Percentiles rank a stretch among this genome's conserved stretches.
phyloP scores from a whole-genome alignment of 2,797 vertebrate genomes.

The Xerus rutilus region DNA sequence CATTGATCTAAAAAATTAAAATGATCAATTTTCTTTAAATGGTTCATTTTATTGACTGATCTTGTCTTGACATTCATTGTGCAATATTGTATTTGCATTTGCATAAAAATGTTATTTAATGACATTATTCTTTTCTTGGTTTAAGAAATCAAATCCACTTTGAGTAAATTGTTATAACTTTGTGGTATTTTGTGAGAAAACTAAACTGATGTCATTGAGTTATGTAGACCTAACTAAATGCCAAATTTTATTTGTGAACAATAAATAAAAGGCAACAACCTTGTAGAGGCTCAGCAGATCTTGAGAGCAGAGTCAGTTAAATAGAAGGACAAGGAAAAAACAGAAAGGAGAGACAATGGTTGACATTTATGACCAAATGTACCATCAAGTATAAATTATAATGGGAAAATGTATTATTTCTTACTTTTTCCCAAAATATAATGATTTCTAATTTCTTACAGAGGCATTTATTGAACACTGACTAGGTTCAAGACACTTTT shows the following conservation, averaged over 20 bases:
- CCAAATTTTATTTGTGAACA: neutral
- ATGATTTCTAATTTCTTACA: neutral
- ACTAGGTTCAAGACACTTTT: neutral
- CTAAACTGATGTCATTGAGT: neutral
- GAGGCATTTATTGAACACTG: neutral
- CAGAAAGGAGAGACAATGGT: neutral
- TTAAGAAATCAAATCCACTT: conserved; percentile 23
- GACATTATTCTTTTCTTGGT: neutral
- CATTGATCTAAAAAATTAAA: neutral
- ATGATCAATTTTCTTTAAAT: conserved; percentile 9
- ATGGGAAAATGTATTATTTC: neutral
- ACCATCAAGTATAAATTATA: neutral
- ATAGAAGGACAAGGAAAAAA: neutral
- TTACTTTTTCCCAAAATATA: neutral
- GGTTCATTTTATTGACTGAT: conserved; percentile 23
- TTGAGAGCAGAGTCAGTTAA: conserved; percentile 17
- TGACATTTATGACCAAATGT: neutral
- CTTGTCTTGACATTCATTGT: neutral
- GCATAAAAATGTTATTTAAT: neutral
- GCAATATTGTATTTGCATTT: conserved; percentile 9
- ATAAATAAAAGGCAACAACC: neutral
- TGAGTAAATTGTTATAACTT: conserved; percentile 1
- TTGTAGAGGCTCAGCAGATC: neutral
- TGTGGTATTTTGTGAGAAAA: conserved; percentile 26
- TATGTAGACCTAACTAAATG: neutral